These are phyloP conservation scores for Xyrauchen texanus DNA, from an alignment of 2,113 vertebrate species.

Conservation along the genomic window DNA sequence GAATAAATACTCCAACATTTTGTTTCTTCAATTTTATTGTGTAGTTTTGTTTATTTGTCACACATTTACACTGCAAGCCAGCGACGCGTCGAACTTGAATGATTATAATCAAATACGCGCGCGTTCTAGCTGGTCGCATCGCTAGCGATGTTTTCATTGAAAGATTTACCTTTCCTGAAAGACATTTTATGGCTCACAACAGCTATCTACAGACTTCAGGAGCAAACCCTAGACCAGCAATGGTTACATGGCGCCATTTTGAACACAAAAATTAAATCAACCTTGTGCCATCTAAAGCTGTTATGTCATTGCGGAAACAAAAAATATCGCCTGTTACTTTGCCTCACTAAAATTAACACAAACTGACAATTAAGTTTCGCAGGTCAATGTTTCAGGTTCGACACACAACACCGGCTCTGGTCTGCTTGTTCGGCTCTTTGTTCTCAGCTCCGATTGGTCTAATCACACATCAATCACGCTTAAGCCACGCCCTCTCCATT, in stretches of 20 bases:
- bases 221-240: slow-evolving; percentile 68
- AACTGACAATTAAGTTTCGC: slow-evolving; percentile 34
- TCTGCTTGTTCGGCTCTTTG: slow-evolving; percentile 71
- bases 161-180: too few species aligned
- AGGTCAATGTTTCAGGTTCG: slow-evolving; percentile 45
- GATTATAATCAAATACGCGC: too few species aligned
- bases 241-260: slow-evolving; percentile 76
- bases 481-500: slow-evolving; percentile 80
- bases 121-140: too few species aligned
- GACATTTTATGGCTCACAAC: background rate
- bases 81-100: too few species aligned
- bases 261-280: slow-evolving; percentile 49
- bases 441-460: slow-evolving; percentile 71
- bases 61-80: too few species aligned
- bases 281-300: background rate
- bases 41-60: too few species aligned
- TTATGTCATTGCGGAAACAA: background rate
- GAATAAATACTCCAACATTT: too few species aligned
- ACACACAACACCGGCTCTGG: slow-evolving; percentile 73
- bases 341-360: background rate
- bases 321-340: background rate
- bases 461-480: slow-evolving; percentile 70
- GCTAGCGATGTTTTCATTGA: too few species aligned
- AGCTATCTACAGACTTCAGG: slow-evolving; percentile 66
- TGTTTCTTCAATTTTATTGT: too few species aligned